These are phyloP conservation scores for Drosophila meridionalis DNA, from an alignment of 2,888 invertebrate genomes.

Conservation along the genomic window DNA sequence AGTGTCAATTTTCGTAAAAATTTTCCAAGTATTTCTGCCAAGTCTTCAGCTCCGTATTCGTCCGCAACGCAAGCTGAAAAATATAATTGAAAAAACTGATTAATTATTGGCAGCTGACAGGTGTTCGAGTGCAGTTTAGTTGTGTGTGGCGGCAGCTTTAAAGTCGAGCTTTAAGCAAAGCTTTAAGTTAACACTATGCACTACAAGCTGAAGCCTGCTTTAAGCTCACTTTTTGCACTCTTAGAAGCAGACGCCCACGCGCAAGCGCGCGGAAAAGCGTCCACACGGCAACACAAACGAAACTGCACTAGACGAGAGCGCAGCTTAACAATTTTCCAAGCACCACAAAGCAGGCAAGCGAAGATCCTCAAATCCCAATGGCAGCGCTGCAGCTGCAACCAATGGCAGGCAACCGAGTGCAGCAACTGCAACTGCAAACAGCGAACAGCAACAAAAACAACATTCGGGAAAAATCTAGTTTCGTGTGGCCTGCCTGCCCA, in stretches of 20 bases:
- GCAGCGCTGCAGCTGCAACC: constrained; percentile 63
- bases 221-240: constrained; percentile 23
- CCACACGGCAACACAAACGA: constrained; percentile 77
- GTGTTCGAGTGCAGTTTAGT: constrained; percentile 17
- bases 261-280: constrained; percentile 72
- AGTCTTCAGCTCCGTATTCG: not conserved
- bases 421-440: constrained; percentile 54
- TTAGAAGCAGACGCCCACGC: constrained; percentile 37
- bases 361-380: constrained; percentile 62
- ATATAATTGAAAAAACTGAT: constrained; percentile 5
- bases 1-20: constrained; percentile 17
- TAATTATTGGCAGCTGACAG: constrained; percentile 2
- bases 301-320: constrained; percentile 77
- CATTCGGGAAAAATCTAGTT: constrained; percentile 36
- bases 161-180: constrained; percentile 1
- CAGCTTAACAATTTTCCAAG: constrained; percentile 69
- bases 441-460: constrained; percentile 28
- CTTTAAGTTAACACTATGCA: constrained; percentile 5
- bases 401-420: constrained; percentile 44
- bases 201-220: not conserved
- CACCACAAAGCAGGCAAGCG: constrained; percentile 40
- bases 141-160: constrained; percentile 14
- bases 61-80: constrained; percentile 4
- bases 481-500: constrained; percentile 23
- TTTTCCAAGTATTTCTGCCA: constrained; percentile 6